phyloP scores from a whole-genome alignment of 1,140 invertebrate genomes.

The Macrotrachela quadricornifera region DNA sequence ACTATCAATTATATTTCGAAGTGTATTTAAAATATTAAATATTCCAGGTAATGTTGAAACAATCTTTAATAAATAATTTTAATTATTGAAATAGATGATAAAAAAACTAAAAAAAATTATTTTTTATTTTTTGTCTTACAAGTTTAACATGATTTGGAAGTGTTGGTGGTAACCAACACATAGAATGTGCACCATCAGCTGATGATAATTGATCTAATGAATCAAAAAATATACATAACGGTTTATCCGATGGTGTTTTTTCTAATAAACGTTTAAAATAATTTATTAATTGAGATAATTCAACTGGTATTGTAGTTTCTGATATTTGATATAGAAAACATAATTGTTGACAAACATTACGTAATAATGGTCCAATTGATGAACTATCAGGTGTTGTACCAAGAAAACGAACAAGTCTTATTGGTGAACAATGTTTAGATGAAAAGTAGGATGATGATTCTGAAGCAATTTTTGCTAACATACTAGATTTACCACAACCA shows the following conservation, averaged over 20 bases:
- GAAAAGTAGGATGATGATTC: background rate
- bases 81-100: too few species aligned
- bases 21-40: conserved; percentile 22
- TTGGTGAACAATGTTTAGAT: conserved; percentile 36
- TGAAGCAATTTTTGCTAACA: conserved; percentile 53
- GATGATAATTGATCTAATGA: conserved; percentile 86
- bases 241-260: conserved; percentile 13
- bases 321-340: conserved; percentile 77
- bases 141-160: conserved; percentile 74
- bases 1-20: conserved; percentile 66
- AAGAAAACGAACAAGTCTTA: conserved; percentile 70
- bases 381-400: conserved; percentile 90
- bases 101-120: too few species aligned
- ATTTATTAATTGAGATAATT: conserved; percentile 75
- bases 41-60: conserved; percentile 35
- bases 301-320: conserved; percentile 78
- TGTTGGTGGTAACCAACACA: conserved; percentile 79
- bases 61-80: conserved; percentile 24
- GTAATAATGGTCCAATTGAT: conserved; percentile 70
- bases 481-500: conserved; percentile 87
- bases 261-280: conserved; percentile 72
- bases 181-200: conserved; percentile 71
- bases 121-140: too few species aligned
- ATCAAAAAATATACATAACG: conserved; percentile 50
- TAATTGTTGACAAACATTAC: conserved; percentile 82